A percentile compares a stretch with the other conserved stretches of the same genome.
phyloP scores from a whole-genome alignment of 2,888 invertebrate species.

The Aplocera efformata region DNA sequence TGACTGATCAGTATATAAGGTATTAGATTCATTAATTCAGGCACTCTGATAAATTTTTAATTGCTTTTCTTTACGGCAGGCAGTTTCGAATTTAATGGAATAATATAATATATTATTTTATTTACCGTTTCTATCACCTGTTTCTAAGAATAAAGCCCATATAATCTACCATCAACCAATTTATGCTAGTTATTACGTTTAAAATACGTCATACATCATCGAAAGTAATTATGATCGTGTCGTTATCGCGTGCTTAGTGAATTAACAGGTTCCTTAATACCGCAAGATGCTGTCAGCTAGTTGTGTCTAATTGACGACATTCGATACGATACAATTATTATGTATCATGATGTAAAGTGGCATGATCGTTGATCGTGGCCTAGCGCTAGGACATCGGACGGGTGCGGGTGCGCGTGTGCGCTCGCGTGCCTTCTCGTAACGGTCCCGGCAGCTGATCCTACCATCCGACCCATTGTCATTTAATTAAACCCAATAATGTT shows the following conservation, averaged over 20 bases:
- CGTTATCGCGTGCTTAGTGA: slow-evolving; percentile 47
- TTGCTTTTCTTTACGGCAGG: no score
- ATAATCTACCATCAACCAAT: neutral
- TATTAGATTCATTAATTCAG: no score
- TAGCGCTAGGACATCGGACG: slow-evolving; percentile 36
- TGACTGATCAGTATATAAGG: no score
- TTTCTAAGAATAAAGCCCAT: no score
- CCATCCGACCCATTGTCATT: slow-evolving; percentile 43
- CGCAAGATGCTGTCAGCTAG: slow-evolving; percentile 49
- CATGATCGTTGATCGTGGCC: slow-evolving; percentile 43
- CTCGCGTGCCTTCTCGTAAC: slow-evolving; percentile 66
- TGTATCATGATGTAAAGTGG: slow-evolving; percentile 49
- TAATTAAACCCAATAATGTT: slow-evolving; percentile 59
- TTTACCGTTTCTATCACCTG: no score
- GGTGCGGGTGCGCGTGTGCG: slow-evolving; percentile 29
- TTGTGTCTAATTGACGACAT: slow-evolving; percentile 57
- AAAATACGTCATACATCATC: slow-evolving; percentile 27
- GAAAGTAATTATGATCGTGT: slow-evolving; percentile 42
- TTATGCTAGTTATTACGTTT: slow-evolving; percentile 1
- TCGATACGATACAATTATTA: slow-evolving; percentile 64
- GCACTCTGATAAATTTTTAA: no score
- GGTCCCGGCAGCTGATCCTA: slow-evolving; percentile 68
- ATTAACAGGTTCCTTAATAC: slow-evolving; percentile 50
- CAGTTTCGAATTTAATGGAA: no score
- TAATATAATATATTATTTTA: no score